phyloP scores from a whole-genome alignment of 2,113 vertebrate genomes.

The Plecotus auritus region DNA sequence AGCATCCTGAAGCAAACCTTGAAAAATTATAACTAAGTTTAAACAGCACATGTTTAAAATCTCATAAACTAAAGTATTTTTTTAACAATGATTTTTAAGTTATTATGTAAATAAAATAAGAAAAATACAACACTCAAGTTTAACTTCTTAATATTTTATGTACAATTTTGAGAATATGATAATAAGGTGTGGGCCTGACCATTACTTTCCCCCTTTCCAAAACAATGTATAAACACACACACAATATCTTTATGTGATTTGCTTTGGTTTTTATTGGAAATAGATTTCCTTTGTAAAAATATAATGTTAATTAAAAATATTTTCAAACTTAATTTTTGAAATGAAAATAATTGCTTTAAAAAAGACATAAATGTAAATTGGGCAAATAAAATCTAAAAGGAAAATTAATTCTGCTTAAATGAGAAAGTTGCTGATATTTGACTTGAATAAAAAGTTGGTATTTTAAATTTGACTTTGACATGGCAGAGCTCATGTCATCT shows the following conservation, averaged over 20 bases:
- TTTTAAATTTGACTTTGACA: background rate
- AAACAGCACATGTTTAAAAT: background rate
- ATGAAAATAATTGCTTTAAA: background rate
- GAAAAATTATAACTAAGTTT: background rate
- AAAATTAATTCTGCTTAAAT: background rate
- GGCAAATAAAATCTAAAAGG: background rate
- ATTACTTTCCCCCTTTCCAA: background rate
- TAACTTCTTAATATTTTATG: background rate
- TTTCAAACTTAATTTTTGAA: background rate
- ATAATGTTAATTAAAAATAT: background rate
- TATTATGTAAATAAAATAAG: background rate
- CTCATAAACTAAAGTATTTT: background rate
- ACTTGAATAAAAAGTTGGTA: background rate
- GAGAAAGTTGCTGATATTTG: background rate
- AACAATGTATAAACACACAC: background rate
- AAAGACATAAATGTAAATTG: background rate
- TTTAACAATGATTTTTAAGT: background rate
- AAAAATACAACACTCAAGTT: background rate
- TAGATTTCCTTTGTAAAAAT: background rate
- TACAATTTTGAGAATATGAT: background rate
- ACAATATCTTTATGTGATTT: background rate
- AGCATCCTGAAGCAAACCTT: background rate
- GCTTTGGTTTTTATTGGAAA: background rate
- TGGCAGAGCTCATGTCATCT: background rate
- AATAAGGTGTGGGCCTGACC: background rate